Conservation (phyloP, 2,888 invertebrate genomes). For the Boloria selene region DNA sequence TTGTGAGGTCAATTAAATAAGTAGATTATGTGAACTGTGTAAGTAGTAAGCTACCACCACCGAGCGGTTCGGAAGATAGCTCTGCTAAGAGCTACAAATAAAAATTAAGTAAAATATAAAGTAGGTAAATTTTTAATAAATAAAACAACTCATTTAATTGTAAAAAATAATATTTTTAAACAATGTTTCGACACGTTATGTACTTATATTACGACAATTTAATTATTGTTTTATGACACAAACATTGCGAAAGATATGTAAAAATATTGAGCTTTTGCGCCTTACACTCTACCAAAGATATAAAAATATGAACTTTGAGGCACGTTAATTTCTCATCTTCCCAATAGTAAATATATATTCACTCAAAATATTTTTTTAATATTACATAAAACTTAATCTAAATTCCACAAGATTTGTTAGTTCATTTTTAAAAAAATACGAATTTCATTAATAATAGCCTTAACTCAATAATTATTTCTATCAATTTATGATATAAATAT, state of each 20-base stretch:
- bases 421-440: too few species aligned
- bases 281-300: constrained; percentile 6
- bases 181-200: neutral
- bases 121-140: neutral
- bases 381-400: neutral
- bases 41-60: too few species aligned
- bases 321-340: constrained; percentile 16
- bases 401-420: neutral
- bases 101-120: too few species aligned
- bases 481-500: too few species aligned
- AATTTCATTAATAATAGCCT: too few species aligned
- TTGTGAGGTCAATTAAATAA: too few species aligned
- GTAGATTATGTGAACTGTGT: too few species aligned
- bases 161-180: constrained; percentile 8
- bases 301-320: constrained; percentile 15
- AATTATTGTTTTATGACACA: constrained; percentile 17
- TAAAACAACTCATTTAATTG: neutral
- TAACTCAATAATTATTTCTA: too few species aligned
- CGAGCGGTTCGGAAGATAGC: too few species aligned
- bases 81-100: too few species aligned
- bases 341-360: too few species aligned
- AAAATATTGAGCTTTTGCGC: constrained; percentile 24
- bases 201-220: constrained; percentile 7
- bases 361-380: too few species aligned
- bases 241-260: constrained; percentile 14